Percentiles rank a stretch among this genome's conserved stretches.
These are phyloP conservation scores for Carettochelys insculpta DNA, from an alignment of 2,113 vertebrate genomes.

Conservation along the genomic window DNA sequence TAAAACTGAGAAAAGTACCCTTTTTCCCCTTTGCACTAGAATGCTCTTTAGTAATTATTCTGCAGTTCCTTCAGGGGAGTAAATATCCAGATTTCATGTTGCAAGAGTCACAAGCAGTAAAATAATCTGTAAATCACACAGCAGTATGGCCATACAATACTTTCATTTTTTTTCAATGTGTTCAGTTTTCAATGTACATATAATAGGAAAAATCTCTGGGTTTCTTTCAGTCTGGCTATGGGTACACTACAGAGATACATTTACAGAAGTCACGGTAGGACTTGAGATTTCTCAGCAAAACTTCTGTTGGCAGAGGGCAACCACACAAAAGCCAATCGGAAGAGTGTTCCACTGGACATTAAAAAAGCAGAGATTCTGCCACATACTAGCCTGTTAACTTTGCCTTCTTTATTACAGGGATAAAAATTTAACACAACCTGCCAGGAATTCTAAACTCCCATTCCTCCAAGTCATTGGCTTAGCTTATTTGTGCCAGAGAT, in stretches of 20 bases:
- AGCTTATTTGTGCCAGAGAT: accelerated
- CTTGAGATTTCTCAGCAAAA: no score
- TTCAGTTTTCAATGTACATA: background rate
- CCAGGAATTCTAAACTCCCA: background rate
- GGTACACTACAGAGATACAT: no score
- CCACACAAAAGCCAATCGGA: no score
- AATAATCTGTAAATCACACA: background rate
- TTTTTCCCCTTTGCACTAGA: background rate
- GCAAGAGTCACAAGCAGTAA: background rate
- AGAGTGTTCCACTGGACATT: no score
- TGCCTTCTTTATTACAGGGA: background rate
- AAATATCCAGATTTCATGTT: background rate
- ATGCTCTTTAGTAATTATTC: background rate
- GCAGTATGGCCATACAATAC: background rate
- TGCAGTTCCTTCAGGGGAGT: background rate
- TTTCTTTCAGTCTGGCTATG: background rate
- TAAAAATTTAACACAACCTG: background rate
- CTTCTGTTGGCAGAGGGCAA: no score
- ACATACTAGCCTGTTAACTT: background rate
- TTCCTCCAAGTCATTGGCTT: background rate
- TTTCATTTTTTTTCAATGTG: background rate
- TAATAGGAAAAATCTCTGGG: background rate
- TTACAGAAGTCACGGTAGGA: no score
- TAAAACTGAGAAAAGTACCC: background rate
- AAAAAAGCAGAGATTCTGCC: background rate